Percentiles rank a stretch among this genome's conserved stretches.
Conservation (phyloP, 2,888 invertebrate species). For the Sphaerophoria rueppellii region DNA sequence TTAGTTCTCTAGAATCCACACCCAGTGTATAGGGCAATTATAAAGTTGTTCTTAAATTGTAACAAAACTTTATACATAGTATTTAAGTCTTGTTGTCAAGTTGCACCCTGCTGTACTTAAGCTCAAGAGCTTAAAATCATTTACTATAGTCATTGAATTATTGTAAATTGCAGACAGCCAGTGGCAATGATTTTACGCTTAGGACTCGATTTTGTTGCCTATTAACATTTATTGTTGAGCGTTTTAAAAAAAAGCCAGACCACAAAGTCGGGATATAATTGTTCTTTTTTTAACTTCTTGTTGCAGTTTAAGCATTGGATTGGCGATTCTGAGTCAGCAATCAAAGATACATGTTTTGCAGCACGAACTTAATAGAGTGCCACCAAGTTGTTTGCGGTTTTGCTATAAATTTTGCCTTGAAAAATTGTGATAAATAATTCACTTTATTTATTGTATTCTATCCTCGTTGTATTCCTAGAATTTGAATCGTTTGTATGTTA, state of each 20-base stretch:
- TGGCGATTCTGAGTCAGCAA: slow-evolving; percentile 1
- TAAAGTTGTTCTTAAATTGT: no score
- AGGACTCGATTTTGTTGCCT: not conserved
- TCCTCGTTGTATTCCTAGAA: slow-evolving; percentile 17
- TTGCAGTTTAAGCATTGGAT: not conserved
- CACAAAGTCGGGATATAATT: slow-evolving; percentile 18
- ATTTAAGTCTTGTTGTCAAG: no score
- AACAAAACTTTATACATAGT: no score
- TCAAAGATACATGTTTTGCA: not conserved
- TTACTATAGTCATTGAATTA: not conserved
- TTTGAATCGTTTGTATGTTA: not conserved
- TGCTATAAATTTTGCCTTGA: not conserved
- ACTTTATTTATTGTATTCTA: not conserved
- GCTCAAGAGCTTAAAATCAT: not conserved
- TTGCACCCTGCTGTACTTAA: no score
- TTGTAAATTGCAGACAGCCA: slow-evolving; percentile 2
- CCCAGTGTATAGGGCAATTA: no score
- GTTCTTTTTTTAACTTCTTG: not conserved
- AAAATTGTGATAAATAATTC: slow-evolving; percentile 20
- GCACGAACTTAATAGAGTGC: slow-evolving; percentile 7
- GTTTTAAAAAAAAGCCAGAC: slow-evolving; percentile 3
- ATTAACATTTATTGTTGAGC: not conserved
- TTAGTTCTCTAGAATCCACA: no score
- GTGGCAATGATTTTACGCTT: slow-evolving; percentile 1
- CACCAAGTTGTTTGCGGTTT: slow-evolving; percentile 25